A percentile compares a stretch with the other conserved stretches of the same genome.
Conservation (phyloP, 1,140 invertebrate species). For the Diabrotica undecimpunctata region DNA sequence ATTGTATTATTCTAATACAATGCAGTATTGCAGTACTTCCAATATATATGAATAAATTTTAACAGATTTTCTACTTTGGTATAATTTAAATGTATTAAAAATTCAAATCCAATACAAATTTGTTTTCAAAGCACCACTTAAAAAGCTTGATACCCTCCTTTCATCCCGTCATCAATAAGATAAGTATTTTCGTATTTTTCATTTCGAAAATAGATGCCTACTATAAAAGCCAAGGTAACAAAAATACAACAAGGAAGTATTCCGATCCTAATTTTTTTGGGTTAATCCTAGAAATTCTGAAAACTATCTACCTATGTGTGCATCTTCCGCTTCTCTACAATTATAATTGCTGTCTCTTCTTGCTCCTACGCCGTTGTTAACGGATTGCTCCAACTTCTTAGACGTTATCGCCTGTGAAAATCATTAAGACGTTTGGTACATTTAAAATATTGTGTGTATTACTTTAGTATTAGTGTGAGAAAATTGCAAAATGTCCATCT, state of each 20-base stretch:
- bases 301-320: slow-evolving; percentile 38
- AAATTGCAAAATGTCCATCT: too few species aligned
- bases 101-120: background rate
- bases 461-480: too few species aligned
- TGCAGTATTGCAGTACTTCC: too few species aligned
- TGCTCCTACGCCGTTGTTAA: slow-evolving; percentile 26
- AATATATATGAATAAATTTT: too few species aligned
- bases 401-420: slow-evolving; percentile 35
- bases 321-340: slow-evolving; percentile 41
- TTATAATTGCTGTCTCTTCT: slow-evolving; percentile 43
- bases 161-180: background rate
- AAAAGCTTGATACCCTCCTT: background rate
- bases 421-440: too few species aligned
- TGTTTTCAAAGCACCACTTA: background rate
- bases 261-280: slow-evolving; percentile 12
- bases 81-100: too few species aligned
- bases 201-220: slow-evolving; percentile 28
- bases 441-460: too few species aligned
- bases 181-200: slow-evolving; percentile 15
- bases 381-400: slow-evolving; percentile 33
- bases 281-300: slow-evolving; percentile 10
- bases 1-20: too few species aligned
- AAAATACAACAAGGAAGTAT: slow-evolving; percentile 28
- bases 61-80: too few species aligned
- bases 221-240: slow-evolving; percentile 31